Percentiles rank a stretch among this genome's conserved stretches.
Evolutionary conservation across 2,113 vertebrate species (phyloP).

Genomic region (Loxodonta africana): DNA sequence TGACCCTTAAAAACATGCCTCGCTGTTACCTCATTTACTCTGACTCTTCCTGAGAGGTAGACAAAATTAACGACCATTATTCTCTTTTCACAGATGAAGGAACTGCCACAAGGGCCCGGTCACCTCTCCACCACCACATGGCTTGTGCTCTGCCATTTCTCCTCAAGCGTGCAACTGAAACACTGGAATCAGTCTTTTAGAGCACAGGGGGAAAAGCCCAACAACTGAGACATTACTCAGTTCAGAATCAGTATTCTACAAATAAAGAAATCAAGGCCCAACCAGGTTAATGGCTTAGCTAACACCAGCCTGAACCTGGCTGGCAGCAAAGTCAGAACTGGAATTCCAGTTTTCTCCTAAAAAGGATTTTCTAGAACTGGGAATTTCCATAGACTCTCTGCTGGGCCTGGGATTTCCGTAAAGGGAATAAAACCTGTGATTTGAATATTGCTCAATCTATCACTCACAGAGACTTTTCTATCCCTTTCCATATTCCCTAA

Average conservation of each 20-base stretch:
- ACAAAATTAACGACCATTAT: not conserved
- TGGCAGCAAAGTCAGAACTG: not conserved
- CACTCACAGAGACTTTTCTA: slow-evolving; percentile 68
- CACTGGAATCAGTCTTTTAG: not conserved
- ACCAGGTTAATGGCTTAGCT: not conserved
- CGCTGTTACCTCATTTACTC: not conserved
- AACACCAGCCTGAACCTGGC: not conserved
- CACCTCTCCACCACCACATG: not conserved
- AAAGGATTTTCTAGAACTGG: not conserved
- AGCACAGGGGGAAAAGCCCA: not conserved
- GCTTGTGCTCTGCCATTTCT: not conserved
- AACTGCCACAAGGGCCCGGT: not conserved
- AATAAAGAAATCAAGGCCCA: not conserved
- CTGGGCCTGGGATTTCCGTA: slow-evolving; percentile 13
- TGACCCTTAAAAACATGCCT: not conserved
- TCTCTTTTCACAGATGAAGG: not conserved
- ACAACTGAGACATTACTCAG: not conserved
- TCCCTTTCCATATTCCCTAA: slow-evolving; percentile 73
- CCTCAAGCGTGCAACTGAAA: not conserved
- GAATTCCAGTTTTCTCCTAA: not conserved
- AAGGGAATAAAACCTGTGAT: slow-evolving; percentile 64
- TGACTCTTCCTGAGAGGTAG: not conserved
- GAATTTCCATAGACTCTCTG: not conserved
- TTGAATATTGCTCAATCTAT: slow-evolving; percentile 76
- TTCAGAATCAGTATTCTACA: not conserved